Conservation (phyloP, 2,888 invertebrate species). For the Trachelus tabidus region DNA sequence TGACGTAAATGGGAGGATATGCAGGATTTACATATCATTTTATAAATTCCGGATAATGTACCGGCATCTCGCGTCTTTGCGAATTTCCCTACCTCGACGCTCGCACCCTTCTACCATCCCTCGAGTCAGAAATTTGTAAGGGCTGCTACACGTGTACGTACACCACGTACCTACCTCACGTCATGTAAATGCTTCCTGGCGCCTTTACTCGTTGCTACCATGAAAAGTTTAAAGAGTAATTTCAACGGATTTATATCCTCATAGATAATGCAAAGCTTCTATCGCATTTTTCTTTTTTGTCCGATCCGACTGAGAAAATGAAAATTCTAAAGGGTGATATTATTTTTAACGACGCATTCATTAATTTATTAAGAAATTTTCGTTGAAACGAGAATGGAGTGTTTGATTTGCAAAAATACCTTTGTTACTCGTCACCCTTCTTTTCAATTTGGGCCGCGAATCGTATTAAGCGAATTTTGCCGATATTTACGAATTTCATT, state of each 20-base stretch:
- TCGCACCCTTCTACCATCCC: neutral
- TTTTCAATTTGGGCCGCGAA: neutral
- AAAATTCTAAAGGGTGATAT: neutral
- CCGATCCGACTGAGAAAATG: neutral
- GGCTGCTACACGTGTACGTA: neutral
- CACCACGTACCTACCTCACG: neutral
- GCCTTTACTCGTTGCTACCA: neutral
- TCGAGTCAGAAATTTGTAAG: conserved; percentile 2
- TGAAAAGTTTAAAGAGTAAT: neutral
- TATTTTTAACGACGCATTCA: neutral
- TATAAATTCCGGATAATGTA: conserved; percentile 48
- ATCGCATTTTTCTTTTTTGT: neutral
- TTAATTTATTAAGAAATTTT: neutral
- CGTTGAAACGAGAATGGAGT: neutral
- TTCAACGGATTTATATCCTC: neutral
- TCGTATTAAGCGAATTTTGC: neutral
- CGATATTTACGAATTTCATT: neutral
- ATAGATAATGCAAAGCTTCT: neutral
- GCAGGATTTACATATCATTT: conserved; percentile 54
- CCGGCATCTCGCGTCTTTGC: neutral
- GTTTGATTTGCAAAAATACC: neutral
- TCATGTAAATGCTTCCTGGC: neutral
- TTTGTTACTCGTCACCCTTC: neutral
- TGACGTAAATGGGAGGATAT: conserved; percentile 41
- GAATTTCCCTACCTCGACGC: neutral